phyloP scores from a whole-genome alignment of 2,888 invertebrate species.

The Malthinus flaveolus region DNA sequence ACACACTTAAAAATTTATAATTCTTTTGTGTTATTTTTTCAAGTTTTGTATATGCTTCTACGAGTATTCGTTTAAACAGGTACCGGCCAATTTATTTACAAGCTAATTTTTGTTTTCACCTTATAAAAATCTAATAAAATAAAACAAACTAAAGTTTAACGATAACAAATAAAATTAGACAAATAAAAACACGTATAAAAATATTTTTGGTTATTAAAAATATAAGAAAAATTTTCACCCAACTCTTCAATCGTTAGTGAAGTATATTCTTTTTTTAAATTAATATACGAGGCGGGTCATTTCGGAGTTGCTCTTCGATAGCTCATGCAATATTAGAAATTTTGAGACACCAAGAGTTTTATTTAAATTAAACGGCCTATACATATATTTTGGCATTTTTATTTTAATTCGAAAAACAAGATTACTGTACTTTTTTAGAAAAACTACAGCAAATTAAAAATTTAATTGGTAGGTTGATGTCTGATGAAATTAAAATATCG shows the following conservation, averaged over 20 bases:
- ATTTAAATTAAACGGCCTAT: no score
- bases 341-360: no score
- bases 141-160: slow-evolving; percentile 25
- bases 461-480: no score
- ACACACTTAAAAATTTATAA: slow-evolving; percentile 13
- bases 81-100: slow-evolving; percentile 50
- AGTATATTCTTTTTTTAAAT: no score
- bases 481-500: no score
- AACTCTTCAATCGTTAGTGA: no score
- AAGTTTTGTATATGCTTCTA: slow-evolving; percentile 40
- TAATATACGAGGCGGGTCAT: not conserved
- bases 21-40: not conserved
- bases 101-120: slow-evolving; percentile 32
- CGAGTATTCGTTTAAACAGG: slow-evolving; percentile 52
- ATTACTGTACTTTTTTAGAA: no score
- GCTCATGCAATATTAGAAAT: no score
- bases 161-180: slow-evolving; percentile 21
- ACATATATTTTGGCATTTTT: no score
- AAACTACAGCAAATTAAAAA: no score
- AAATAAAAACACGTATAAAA: slow-evolving; percentile 21
- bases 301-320: no score
- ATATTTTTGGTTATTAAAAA: slow-evolving; percentile 17
- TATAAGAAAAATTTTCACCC: slow-evolving; percentile 9
- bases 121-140: slow-evolving; percentile 31
- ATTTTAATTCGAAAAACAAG: no score